Evolutionary conservation across 2,888 invertebrate species (phyloP), one percentile per base, ranked within the genome.

Genomic region (Phoronis australis): DNA sequence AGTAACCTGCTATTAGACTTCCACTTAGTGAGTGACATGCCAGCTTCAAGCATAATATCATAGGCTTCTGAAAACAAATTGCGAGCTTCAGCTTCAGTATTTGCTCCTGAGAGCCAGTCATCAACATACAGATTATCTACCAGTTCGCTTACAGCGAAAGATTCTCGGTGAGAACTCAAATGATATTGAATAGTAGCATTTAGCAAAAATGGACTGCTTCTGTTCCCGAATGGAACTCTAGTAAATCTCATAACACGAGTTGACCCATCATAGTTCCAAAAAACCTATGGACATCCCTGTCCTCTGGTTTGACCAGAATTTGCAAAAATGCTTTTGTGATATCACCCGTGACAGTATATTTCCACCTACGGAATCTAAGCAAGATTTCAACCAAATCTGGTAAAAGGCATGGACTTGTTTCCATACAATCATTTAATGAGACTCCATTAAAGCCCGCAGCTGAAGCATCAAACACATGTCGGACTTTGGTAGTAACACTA

Each of bases 381-480:
- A 57, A 25, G 6, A 56, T 26, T 22, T 44, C 47, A 41, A 43
- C 40, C 15, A 58, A 23, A 44, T 48, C 31, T 38, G 47, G 51
- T 12, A 50, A 39, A 12, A 56, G 47, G 9, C 37, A 45, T 12
- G 52, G 58, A n/a, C 58, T 58, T 9, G 49, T 25, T 42, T 59
- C 52, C 12, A 57, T 27, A 40, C 55, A 57, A 37, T 59, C 55
- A 52, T 59, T 59, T 15, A 58, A 47, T 9, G 46, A 43, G 3
- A 41, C 12, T 2, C 40, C 49, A 43, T 52, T 42, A 1, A 15
- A 18, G 40, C 50, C 46, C 20, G 23, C 22, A 2, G 47, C 49
- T 1, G 54, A 54, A 4, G 50, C 66, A 48, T 64, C 64, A 42
- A 50, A 65, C 6, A 64, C 63, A 26, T 56, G 46, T 4, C 61